Conservation (phyloP, 2,888 invertebrate genomes). For the Saturnia japonica region DNA sequence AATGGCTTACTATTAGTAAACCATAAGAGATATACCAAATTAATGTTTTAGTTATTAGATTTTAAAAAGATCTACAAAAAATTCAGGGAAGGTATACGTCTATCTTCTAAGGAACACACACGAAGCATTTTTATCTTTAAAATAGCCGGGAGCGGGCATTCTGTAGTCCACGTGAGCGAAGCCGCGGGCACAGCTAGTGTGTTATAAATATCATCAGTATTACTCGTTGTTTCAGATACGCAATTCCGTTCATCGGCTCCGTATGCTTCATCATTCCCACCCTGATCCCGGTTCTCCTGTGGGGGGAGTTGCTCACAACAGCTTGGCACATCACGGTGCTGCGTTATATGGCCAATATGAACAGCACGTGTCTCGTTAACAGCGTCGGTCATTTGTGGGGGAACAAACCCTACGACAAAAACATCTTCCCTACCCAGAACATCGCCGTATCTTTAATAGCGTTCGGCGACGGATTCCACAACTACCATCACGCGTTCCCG, state of each 20-base stretch:
- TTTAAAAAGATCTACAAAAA: no score
- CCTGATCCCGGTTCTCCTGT: slow-evolving; percentile 76
- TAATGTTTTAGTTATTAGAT: no score
- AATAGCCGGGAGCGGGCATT: no score
- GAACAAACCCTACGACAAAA: slow-evolving; percentile 66
- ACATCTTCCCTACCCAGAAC: slow-evolving; percentile 37
- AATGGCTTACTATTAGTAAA: no score
- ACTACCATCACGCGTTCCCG: slow-evolving; percentile 53
- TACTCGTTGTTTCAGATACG: slow-evolving; percentile 28
- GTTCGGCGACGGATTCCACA: slow-evolving; percentile 52
- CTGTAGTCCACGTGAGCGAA: no score
- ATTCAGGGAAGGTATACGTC: no score
- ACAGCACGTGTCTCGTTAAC: slow-evolving; percentile 84
- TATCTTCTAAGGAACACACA: no score
- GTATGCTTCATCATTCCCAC: slow-evolving; percentile 73
- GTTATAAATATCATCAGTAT: no score
- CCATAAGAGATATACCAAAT: no score
- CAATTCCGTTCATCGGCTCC: slow-evolving; percentile 29
- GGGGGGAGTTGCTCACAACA: slow-evolving; percentile 75
- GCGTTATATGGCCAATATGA: slow-evolving; percentile 79
- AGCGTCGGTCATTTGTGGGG: slow-evolving; percentile 82
- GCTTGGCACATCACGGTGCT: slow-evolving; percentile 64
- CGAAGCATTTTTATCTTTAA: no score
- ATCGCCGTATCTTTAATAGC: slow-evolving; percentile 35
- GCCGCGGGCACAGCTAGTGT: no score